These are phyloP conservation scores for Apostichopus leukothele DNA, from an alignment of 53 echinoderm and acorn worm genomes.

Conservation along the genomic window DNA sequence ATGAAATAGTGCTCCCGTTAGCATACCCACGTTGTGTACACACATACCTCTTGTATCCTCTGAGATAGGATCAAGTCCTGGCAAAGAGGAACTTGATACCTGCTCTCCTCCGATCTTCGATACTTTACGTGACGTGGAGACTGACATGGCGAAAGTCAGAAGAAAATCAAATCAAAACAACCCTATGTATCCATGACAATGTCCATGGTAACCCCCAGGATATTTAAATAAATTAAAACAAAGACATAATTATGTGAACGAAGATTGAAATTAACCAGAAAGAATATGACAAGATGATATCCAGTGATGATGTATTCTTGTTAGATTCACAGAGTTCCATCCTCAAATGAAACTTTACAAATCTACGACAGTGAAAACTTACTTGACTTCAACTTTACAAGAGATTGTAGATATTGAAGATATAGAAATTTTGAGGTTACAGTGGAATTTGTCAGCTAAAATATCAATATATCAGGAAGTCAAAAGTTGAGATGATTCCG, in stretches of 20 bases:
- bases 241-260: not conserved
- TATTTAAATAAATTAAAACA: not conserved
- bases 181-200: not conserved
- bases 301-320: too few relatives aligned
- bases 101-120: conserved; percentile 34
- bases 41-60: conserved; percentile 31
- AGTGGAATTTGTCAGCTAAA: too few relatives aligned
- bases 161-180: not conserved
- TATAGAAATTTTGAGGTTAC: too few relatives aligned
- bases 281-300: too few relatives aligned
- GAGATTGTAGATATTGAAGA: too few relatives aligned
- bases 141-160: not conserved
- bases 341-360: too few relatives aligned
- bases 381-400: too few relatives aligned
- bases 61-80: conserved; percentile 37
- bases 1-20: not conserved
- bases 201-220: not conserved
- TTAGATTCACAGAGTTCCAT: too few relatives aligned
- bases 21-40: not conserved
- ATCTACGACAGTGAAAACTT: too few relatives aligned
- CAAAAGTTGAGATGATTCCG: too few relatives aligned
- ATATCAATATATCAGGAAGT: too few relatives aligned
- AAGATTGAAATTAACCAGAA: too few relatives aligned
- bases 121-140: conserved; percentile 8
- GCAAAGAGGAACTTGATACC: conserved; percentile 32